Evolutionary conservation across 2,797 vertebrate genomes (phyloP), one percentile per base, ranked within the genome.

Genomic region (Argyrosomus regius): DNA sequence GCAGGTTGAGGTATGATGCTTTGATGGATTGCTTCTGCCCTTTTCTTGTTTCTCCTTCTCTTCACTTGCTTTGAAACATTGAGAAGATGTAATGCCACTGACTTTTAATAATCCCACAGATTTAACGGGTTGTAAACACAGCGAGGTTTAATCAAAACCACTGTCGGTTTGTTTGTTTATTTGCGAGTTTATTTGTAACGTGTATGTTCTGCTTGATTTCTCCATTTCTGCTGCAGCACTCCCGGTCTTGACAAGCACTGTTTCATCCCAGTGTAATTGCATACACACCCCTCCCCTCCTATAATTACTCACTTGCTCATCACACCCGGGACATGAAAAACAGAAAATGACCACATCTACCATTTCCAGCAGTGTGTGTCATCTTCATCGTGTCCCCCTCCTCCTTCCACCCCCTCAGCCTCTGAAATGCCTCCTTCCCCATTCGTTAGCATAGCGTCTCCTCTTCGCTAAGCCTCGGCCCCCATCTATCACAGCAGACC

Each of bases 221-320:
- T 86, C 83, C 50, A 65, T 87, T 78, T 82, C 83, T 66, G 64
- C 82, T 0, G 57, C 76, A 0, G 60, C 41, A 31, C 81, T 77
- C 63, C 31, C 24, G 2, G 26, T 81, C 80, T 59, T 86, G 86
- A 88, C 86, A 88, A 85, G 78, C 83, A 62, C 78, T 86, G 80
- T 85, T 89, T 90, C 89, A 79, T 89, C 67, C 61, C 68, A 5
- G 35, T 78, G 89, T 90, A 92, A 88, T 89, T 91, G 82, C 83
- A 56, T 45, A 79, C 58, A 65, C 64, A 35, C 59, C 64, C 78
- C 28, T 62, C 68, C 64, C 72, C 22, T 69, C 28, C 75, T 74
- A 65, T 89, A 89, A 92, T 92, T 86, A 91, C 86, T 92, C 84
- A 81, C 80, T 88, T 80, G 84, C 89, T 90, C 89, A 87, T 91